A percentile compares a stretch with the other conserved stretches of the same genome.
phyloP scores from a whole-genome alignment of 2,113 vertebrate species.

The Melanerpes formicivorus region DNA sequence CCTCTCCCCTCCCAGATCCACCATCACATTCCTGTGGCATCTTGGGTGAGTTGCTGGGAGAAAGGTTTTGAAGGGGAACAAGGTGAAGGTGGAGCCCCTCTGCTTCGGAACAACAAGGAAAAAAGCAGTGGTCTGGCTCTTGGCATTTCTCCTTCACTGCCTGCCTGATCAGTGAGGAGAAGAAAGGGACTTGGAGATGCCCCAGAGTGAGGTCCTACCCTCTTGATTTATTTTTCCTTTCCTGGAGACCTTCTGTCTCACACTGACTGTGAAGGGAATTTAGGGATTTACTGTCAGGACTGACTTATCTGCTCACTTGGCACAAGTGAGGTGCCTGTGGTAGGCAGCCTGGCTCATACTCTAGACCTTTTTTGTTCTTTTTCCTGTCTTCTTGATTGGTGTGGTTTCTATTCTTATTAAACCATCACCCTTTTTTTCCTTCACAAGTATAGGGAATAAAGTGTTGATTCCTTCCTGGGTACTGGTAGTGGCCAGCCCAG shows the following conservation, averaged over 20 bases:
- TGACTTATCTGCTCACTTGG: conserved; percentile 59
- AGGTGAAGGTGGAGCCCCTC: neutral
- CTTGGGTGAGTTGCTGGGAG: neutral
- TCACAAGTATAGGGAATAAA: neutral
- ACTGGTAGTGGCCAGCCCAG: neutral
- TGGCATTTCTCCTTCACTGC: neutral
- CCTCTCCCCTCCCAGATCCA: neutral
- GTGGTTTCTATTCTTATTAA: neutral
- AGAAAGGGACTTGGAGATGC: neutral
- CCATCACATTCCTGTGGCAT: conserved; percentile 19
- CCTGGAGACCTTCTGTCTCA: conserved; percentile 38
- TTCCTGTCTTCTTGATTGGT: conserved; percentile 1
- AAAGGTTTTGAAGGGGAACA: neutral
- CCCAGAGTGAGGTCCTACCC: neutral
- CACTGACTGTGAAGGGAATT: neutral
- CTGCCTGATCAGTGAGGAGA: neutral
- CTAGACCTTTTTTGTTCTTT: neutral
- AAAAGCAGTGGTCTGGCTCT: neutral
- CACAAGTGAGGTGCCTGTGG: conserved; percentile 10
- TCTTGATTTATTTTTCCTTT: conserved; percentile 26
- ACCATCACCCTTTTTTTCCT: neutral
- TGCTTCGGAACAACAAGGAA: rapidly evolving
- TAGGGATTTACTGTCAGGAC: conserved; percentile 36
- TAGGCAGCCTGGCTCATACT: conserved; percentile 30
- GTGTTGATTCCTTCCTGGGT: neutral